These are phyloP conservation scores for Brachionus manjavacas DNA, from an alignment of 1,140 invertebrate genomes.

Conservation along the genomic window DNA sequence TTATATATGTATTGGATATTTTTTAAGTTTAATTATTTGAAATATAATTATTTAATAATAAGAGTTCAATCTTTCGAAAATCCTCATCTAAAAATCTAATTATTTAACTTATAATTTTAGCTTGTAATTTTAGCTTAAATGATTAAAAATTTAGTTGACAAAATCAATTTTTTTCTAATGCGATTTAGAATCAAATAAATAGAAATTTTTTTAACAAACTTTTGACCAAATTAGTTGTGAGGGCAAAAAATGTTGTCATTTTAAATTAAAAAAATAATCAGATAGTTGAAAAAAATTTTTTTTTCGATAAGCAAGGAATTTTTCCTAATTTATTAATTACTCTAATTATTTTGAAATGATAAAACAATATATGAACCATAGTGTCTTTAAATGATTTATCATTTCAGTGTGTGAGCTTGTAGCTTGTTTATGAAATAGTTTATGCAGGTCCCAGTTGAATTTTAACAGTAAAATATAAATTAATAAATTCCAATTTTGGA, in stretches of 20 bases:
- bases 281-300: background rate
- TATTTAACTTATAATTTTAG: background rate
- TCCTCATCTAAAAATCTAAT: no score
- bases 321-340: background rate
- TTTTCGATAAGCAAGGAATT: background rate
- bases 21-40: no score
- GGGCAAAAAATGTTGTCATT: background rate
- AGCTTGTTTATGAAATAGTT: background rate
- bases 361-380: background rate
- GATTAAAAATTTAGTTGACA: background rate
- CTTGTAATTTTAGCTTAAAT: background rate
- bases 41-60: no score
- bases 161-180: background rate
- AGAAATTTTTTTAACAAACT: no score
- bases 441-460: background rate
- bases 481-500: background rate
- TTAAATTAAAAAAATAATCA: background rate
- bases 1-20: no score
- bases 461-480: background rate
- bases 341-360: background rate
- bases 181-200: background rate
- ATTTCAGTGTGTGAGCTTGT: background rate
- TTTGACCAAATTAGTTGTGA: background rate
- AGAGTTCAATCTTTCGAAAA: no score
- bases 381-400: background rate